A percentile compares a stretch with the other conserved stretches of the same genome.
These are phyloP conservation scores for Muscicapa comitata DNA, from an alignment of 2,797 vertebrate genomes.

Conservation along the genomic window DNA sequence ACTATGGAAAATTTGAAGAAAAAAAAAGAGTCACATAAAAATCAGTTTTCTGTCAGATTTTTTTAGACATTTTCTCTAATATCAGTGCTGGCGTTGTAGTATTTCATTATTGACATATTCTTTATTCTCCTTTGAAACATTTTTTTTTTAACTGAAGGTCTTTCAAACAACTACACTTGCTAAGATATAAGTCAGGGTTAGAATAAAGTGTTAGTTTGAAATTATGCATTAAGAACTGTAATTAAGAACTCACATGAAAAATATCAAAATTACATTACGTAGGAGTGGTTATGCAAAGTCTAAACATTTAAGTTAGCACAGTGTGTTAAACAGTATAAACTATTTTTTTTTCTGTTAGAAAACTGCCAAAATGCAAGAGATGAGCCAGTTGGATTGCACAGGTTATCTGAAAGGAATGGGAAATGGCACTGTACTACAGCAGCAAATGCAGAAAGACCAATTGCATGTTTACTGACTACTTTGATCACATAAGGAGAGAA, in stretches of 20 bases:
- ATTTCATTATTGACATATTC: not conserved
- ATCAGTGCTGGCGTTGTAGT: not conserved
- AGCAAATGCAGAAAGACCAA: not conserved
- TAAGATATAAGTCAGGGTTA: not conserved
- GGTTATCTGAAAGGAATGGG: not conserved
- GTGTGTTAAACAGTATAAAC: not conserved
- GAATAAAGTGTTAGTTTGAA: not conserved
- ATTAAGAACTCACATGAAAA: not conserved
- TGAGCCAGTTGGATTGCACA: not conserved
- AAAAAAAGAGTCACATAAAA: not conserved
- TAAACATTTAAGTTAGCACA: not conserved
- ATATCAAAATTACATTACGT: not conserved
- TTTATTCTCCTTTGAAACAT: not conserved
- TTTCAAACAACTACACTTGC: not conserved
- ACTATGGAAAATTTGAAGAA: not conserved
- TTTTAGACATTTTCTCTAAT: not conserved
- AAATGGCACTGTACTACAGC: not conserved
- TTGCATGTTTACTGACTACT: not conserved
- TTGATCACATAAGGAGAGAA: not conserved
- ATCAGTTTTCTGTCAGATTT: not conserved
- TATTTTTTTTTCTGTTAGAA: not conserved
- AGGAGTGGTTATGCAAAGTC: not conserved
- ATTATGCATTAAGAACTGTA: not conserved
- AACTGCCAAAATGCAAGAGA: not conserved
- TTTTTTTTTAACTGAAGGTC: not conserved